These are phyloP conservation scores for Lota lota DNA, from an alignment of 2,113 vertebrate species.

Conservation along the genomic window DNA sequence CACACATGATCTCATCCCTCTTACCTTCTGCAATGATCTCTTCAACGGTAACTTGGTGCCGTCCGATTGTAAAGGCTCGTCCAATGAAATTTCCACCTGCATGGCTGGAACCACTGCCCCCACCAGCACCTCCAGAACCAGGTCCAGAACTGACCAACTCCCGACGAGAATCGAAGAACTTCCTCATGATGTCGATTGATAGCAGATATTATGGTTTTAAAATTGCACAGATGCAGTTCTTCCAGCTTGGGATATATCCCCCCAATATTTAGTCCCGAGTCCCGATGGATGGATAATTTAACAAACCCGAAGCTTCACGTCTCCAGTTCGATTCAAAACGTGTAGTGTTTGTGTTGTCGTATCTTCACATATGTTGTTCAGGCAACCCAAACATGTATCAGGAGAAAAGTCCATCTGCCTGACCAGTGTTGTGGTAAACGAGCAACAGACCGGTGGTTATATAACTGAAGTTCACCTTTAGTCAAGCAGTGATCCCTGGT, in stretches of 20 bases:
- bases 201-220: no score
- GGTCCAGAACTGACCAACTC: slow-evolving; percentile 90
- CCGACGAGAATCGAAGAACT: slow-evolving; percentile 96
- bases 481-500: slow-evolving; percentile 50
- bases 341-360: slow-evolving; percentile 9
- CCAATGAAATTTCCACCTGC: slow-evolving; percentile 90
- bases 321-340: slow-evolving; percentile 24
- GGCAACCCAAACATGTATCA: slow-evolving; percentile 25
- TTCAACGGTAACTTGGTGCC: slow-evolving; percentile 94
- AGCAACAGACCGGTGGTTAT: slow-evolving; percentile 53
- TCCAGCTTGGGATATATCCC: no score
- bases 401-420: slow-evolving; percentile 47
- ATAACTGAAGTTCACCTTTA: slow-evolving; percentile 60
- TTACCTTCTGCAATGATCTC: slow-evolving; percentile 97
- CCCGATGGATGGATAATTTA: not conserved
- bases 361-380: slow-evolving; percentile 28
- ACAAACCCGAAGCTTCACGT: slow-evolving; percentile 5
- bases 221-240: no score
- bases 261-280: not conserved
- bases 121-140: slow-evolving; percentile 85
- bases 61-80: slow-evolving; percentile 86
- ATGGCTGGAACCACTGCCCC: slow-evolving; percentile 78
- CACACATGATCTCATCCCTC: slow-evolving; percentile 3
- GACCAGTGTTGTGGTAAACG: slow-evolving; percentile 41
- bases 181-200: slow-evolving; percentile 82